These are phyloP conservation scores for Calcarius lapponicus DNA, from an alignment of 2,797 vertebrate species.

Conservation along the genomic window DNA sequence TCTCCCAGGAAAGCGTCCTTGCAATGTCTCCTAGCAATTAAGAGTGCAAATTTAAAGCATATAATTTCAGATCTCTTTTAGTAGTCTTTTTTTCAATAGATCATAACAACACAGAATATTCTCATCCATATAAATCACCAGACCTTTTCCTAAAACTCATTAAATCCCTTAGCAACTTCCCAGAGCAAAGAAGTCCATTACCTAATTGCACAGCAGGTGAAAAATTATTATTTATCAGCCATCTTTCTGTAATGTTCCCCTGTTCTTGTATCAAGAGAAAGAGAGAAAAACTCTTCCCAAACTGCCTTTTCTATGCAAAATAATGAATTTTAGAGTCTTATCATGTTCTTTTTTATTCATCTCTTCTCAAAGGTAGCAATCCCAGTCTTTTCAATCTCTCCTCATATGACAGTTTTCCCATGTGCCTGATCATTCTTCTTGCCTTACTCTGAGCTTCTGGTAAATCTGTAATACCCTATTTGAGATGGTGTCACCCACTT, in stretches of 20 bases:
- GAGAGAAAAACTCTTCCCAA: constrained; percentile 11
- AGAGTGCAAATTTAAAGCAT: not conserved
- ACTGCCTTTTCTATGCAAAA: constrained; percentile 26
- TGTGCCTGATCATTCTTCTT: constrained; percentile 33
- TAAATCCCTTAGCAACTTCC: not conserved
- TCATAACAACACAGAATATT: not conserved
- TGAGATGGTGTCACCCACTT: not conserved
- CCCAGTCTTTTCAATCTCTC: constrained; percentile 27
- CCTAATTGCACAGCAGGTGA: constrained; percentile 1
- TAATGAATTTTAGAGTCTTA: constrained; percentile 32
- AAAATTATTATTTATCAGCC: constrained; percentile 17
- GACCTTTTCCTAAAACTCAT: not conserved
- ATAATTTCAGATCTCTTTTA: not conserved
- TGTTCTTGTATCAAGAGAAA: not conserved
- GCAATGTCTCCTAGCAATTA: constrained; percentile 15
- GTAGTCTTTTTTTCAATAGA: not conserved
- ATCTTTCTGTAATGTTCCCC: not conserved
- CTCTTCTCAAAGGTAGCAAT: not conserved
- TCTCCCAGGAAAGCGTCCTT: not conserved
- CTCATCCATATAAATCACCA: not conserved
- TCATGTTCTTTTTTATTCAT: constrained; percentile 41
- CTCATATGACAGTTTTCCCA: not conserved
- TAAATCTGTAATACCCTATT: constrained; percentile 1
- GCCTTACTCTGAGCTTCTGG: constrained; percentile 6
- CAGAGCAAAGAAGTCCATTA: not conserved